Evolutionary conservation across 2,888 invertebrate species (phyloP).

Genomic region (Schrankia costaestrigalis): DNA sequence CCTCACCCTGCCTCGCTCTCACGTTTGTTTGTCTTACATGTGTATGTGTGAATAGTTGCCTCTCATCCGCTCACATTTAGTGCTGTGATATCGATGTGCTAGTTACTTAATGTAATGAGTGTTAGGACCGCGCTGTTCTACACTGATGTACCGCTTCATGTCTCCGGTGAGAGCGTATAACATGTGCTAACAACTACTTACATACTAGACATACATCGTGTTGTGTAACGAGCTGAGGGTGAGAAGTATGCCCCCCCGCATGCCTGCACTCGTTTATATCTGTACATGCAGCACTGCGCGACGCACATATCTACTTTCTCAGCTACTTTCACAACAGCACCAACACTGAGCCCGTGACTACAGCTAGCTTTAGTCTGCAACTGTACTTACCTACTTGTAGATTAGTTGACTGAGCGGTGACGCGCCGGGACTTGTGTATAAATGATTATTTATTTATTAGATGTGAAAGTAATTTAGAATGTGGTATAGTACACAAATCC

Average conservation of each 20-base stretch:
- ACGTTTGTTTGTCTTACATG: slow-evolving; percentile 29
- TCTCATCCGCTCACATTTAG: slow-evolving; percentile 53
- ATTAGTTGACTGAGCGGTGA: slow-evolving; percentile 27
- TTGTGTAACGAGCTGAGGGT: too few species aligned
- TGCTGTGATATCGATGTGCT: slow-evolving; percentile 51
- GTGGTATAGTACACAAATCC: too few species aligned
- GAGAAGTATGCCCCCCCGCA: too few species aligned
- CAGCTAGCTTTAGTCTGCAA: slow-evolving; percentile 60
- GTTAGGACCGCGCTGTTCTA: slow-evolving; percentile 7
- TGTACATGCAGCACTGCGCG: slow-evolving; percentile 31
- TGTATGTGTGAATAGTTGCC: slow-evolving; percentile 37
- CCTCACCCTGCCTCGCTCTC: slow-evolving; percentile 41
- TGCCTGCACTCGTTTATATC: too few species aligned
- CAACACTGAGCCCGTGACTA: slow-evolving; percentile 39
- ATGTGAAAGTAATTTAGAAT: too few species aligned
- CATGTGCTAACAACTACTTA: too few species aligned
- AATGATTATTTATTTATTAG: too few species aligned
- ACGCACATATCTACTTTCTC: slow-evolving; percentile 62
- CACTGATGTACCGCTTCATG: slow-evolving; percentile 15
- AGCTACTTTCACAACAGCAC: slow-evolving; percentile 76
- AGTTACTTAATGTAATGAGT: slow-evolving; percentile 36
- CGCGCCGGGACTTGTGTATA: slow-evolving; percentile 10
- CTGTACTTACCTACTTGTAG: slow-evolving; percentile 39
- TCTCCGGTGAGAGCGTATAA: neutral
- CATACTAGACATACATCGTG: too few species aligned